Conservation (phyloP, 2,113 vertebrate genomes). For the Callaeas wilsoni region DNA sequence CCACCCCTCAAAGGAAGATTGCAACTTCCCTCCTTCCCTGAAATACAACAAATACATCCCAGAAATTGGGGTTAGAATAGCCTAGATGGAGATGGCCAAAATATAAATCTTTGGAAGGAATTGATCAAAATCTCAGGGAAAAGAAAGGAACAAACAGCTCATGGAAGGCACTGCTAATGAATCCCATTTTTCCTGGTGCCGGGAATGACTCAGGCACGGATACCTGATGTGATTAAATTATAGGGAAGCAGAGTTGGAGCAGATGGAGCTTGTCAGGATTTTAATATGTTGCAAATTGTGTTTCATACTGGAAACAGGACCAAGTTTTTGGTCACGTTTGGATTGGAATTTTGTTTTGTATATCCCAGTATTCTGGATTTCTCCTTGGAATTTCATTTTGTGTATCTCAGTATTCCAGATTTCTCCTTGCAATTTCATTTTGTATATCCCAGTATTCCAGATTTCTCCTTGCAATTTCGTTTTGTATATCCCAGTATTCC, state of each 20-base stretch:
- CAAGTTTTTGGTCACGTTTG: not conserved
- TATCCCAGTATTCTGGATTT: not conserved
- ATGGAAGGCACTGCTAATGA: not conserved
- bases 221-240: slow-evolving; percentile 47
- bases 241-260: slow-evolving; percentile 8
- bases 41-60: not conserved
- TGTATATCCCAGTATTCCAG: not conserved
- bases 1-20: not conserved
- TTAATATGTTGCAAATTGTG: not conserved
- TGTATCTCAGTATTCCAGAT: not conserved
- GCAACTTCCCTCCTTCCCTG: not conserved
- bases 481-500: no score
- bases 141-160: not conserved
- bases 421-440: no score
- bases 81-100: not conserved
- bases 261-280: slow-evolving; percentile 23
- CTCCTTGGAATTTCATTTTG: no score
- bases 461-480: not conserved
- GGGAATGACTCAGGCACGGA: slow-evolving; percentile 22
- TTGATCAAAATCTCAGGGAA: not conserved
- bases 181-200: slow-evolving; percentile 4
- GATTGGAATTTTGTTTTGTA: not conserved
- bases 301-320: not conserved
- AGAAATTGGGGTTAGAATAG: not conserved
- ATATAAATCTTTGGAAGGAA: not conserved